Evolutionary conservation across 2,113 vertebrate genomes (phyloP), one percentile per base, ranked within the genome.

Genomic region (Megaleporinus macrocephalus): DNA sequence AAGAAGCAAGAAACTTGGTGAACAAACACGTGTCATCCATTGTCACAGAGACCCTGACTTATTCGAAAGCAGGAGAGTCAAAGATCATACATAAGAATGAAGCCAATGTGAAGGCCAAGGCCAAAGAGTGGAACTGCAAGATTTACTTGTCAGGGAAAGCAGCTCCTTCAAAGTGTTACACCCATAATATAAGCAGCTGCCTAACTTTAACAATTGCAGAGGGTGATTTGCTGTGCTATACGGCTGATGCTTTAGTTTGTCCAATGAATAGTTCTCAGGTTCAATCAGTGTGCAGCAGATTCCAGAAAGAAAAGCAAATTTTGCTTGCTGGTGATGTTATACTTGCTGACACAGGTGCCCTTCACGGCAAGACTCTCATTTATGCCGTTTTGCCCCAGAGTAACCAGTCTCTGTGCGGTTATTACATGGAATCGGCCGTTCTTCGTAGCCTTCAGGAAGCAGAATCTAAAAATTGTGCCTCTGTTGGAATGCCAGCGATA

Each of bases 31-130:
- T 87, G 12, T 33, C 71, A 27, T 11, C 49, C 33, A 87, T 90
- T 82, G 26, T 59, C 5, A 73, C 18, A 0, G 78, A 88, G 66
- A 90, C 62, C 1, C 68, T 79, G 16, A 44, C 49, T 20, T 91
- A 88, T 55, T 24, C 51, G 33, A 85, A 89, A 73, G 87, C 89
- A 5, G 90, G 90, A 26, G 87, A 90, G 70, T 83, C 87, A 4
- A 87, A 83, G 65, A 81, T 86, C 26, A 83, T 91, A 22, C 70
- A 82, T 9, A 90, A 90, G 22, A 82, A 88, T 44, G 62, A 80
- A 47, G 84, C 65, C 33, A 36, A 70, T 0, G 59, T 91, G 18
- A 80, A 88, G 33, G 76, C 73, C 6, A 85, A 85, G 66, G 87
- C 85, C 2, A 86, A 80, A 55, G 79, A 62, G 7, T 83, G 75